Base-by-base conservation (phyloP, 2,888 invertebrate genomes). In the Helicoverpa assulta region DNA sequence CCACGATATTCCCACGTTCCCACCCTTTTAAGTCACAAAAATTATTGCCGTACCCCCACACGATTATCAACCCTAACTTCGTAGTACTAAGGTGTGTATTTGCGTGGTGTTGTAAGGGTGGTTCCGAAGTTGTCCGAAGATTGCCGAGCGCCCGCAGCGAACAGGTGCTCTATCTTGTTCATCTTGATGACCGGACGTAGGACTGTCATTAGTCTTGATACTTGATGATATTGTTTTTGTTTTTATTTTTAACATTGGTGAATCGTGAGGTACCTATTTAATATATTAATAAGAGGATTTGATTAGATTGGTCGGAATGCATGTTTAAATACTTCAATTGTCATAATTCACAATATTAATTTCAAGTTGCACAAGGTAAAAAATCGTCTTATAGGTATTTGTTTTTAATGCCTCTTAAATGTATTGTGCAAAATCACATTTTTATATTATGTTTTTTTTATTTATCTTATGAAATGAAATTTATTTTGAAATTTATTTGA, bases 111-210 rank as follows among this genome's bases (percentile, higher is more conserved):
- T 60, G 68, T 65, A 80, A 82, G 85, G 82, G 84, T 85, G 78
- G 77, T 75, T 75, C 77, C 88, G 88, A 86, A 76, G 76, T 67
- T 77, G 58, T 76, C 80, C 91, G 90, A 87, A 86, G 84, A 85
- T 82, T 61, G 73, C 86, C 90, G 90, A 90, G 77, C 70, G 92
- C 91, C 90, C 81, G 87, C 87, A 89, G 91, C 89, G 86, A 92
- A 93, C 94, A 94, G 94, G 94, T 93, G 93, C 90, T 88, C 85
- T 88, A 90, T 82, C 84, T 76, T 61, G 55, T 89, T 91, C 90
- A 91, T 92, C 92, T 91, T 93, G 89, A 88, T 88, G 87, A 88
- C 92, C 93, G 93, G 93, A 92, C 91, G 90, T 85, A 86, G 73
- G 19, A 43, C 79, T 76, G 2, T 40, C 4, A 76, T 2, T 0